Evolutionary conservation across 2,797 vertebrate species (phyloP), one percentile per base, ranked within the genome.

Genomic region (Pygocentrus nattereri): DNA sequence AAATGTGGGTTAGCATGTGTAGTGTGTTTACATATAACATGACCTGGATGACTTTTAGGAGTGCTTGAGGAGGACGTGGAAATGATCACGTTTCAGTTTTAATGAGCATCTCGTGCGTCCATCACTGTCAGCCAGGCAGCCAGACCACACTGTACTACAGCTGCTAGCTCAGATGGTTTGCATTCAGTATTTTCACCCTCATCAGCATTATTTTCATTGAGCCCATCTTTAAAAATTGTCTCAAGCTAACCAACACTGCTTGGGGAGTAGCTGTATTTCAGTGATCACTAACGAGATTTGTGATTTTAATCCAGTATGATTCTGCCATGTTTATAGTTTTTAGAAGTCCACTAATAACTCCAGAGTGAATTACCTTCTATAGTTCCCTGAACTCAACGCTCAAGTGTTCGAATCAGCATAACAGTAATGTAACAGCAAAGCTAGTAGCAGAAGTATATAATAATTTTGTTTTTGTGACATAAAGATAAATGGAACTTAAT

Each of bases 21-120:
- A 61, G 70, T 49, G 49, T 75, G 78, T 78, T 82, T 87, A 79
- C 65, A 75, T 59, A 78, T 47, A 76, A 81, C 58, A 72, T 75
- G 41, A 81, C 78, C 68, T 54, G 0, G 23, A 1, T 82, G 67
- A 83, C 80, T 83, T 78, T 23, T 23, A 67, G 70, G 8, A 25
- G 31, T 27, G 50, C 62, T 81, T 13, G 25, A 34, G 71, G 52
- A 52, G 27, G 78, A 73, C 23, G 64, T 76, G 38, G 64, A 47
- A 68, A 68, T 19, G 30, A 82, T 70, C 74, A 52, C 4, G 50
- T 75, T 61, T 74, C 71, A 64, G 30, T 78, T 76, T 23, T 58
- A 82, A 73, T 76, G 77, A 82, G 25, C 54, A 41, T 74, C 25
- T 56, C 44, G 50, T 16, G 31, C 34, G 8, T 61, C 65, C 71